Percentiles rank a stretch among this genome's conserved stretches.
Conservation (phyloP, 1,140 invertebrate species). For the Platyscapa corneri region DNA sequence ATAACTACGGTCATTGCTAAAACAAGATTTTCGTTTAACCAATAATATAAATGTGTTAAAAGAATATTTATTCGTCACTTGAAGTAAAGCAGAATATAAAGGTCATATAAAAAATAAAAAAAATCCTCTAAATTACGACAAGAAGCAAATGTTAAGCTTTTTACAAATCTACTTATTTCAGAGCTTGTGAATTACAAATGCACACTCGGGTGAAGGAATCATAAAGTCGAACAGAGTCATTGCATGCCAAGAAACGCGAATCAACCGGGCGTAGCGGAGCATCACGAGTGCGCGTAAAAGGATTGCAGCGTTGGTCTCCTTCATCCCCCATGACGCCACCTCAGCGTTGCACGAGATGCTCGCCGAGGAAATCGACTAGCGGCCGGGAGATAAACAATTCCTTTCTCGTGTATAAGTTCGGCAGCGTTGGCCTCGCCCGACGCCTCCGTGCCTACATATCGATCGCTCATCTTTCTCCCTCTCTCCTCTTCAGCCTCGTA, state of each 20-base stretch:
- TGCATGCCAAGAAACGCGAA: not conserved
- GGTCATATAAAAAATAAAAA: not conserved
- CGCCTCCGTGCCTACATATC: constrained; percentile 12
- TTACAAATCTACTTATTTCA: not conserved
- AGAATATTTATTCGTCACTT: not conserved
- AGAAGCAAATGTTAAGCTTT: not conserved
- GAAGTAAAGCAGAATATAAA: not conserved
- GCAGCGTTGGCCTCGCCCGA: not conserved
- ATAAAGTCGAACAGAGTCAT: not conserved
- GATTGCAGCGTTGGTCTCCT: not conserved
- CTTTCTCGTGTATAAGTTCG: not conserved
- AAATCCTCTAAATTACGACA: not conserved
- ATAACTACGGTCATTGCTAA: not conserved
- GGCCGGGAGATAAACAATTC: constrained; percentile 4
- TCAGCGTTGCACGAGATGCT: not conserved
- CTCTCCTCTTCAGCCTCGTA: not conserved
- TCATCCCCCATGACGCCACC: not conserved
- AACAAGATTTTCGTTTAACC: not conserved
- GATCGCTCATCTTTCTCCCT: not conserved
- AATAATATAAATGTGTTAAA: not conserved
- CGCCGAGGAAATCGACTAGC: not conserved
- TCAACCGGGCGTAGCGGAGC: too few species aligned
- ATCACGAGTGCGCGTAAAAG: not conserved
- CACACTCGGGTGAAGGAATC: not conserved
- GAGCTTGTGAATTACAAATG: not conserved